Percentiles rank a stretch among this genome's conserved stretches.
Evolutionary conservation across 2,888 invertebrate species (phyloP).

Genomic region (Arctia plantaginis): DNA sequence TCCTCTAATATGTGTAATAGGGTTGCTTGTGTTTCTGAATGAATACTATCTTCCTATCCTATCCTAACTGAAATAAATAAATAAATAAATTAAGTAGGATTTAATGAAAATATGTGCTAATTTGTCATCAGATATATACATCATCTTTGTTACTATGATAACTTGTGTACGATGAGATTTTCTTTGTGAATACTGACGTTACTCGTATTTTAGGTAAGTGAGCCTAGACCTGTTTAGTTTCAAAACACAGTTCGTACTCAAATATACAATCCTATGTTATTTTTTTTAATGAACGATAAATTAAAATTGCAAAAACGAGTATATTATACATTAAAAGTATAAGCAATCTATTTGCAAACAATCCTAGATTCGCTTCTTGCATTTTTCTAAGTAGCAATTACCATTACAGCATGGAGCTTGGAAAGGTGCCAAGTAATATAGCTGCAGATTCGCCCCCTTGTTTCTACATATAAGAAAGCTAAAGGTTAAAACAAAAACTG

Average conservation of each 20-base stretch:
- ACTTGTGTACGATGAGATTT: background rate
- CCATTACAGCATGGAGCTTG: background rate
- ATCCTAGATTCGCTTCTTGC: background rate
- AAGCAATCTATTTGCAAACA: background rate
- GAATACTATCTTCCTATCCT: background rate
- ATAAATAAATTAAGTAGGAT: background rate
- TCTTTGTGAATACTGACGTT: background rate
- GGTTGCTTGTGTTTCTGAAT: background rate
- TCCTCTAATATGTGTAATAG: too few species aligned
- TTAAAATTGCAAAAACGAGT: too few species aligned
- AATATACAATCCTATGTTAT: background rate
- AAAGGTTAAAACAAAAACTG: too few species aligned
- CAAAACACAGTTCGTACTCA: background rate
- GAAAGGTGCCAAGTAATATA: background rate
- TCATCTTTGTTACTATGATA: too few species aligned
- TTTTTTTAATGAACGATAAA: too few species aligned
- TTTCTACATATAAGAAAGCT: background rate
- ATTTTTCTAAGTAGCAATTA: background rate
- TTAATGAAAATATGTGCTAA: background rate
- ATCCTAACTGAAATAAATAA: too few species aligned
- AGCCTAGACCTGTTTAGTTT: background rate
- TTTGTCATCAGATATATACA: too few species aligned
- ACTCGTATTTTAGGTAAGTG: background rate
- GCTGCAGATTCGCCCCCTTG: background rate
- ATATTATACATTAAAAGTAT: background rate